phyloP scores from a whole-genome alignment of 2,888 invertebrate genomes.

The Drosophila nigricruria region DNA sequence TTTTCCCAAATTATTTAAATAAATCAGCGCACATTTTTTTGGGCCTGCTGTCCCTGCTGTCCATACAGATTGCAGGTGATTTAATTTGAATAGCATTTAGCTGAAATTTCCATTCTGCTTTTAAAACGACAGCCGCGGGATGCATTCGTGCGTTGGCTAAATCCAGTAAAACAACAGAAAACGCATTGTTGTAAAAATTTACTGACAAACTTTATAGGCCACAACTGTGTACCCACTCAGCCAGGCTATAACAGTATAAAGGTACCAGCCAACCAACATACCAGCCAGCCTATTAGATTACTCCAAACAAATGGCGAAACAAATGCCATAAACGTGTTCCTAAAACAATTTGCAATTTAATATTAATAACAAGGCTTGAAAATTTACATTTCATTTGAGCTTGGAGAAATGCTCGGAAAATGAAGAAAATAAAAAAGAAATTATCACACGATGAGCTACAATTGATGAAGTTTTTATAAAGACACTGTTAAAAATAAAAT shows the following conservation, averaged over 20 bases:
- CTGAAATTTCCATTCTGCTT: slow-evolving; percentile 30
- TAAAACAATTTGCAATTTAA: slow-evolving; percentile 51
- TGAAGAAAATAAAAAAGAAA: background rate
- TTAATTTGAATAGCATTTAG: slow-evolving; percentile 72
- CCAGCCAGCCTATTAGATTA: slow-evolving; percentile 17
- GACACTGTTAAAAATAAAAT: background rate
- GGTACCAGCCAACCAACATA: background rate
- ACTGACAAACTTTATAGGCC: slow-evolving; percentile 70
- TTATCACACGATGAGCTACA: background rate
- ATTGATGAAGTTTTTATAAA: background rate
- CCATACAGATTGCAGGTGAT: slow-evolving; percentile 71
- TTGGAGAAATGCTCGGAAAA: background rate
- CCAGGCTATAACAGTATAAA: slow-evolving; percentile 39
- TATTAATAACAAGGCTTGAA: slow-evolving; percentile 40
- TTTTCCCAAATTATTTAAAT: slow-evolving; percentile 76
- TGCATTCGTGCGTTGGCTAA: slow-evolving; percentile 40
- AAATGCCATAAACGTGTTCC: slow-evolving; percentile 43
- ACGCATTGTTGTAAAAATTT: slow-evolving; percentile 74
- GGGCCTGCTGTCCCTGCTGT: slow-evolving; percentile 2
- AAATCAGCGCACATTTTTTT: slow-evolving; percentile 66
- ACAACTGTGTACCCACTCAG: slow-evolving; percentile 51
- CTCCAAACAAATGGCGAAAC: slow-evolving; percentile 38
- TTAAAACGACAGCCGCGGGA: slow-evolving; percentile 47
- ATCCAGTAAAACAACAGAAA: slow-evolving; percentile 33
- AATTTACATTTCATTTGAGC: slow-evolving; percentile 28